phyloP scores from a whole-genome alignment of 2,797 vertebrate species.

The Bucorvus abyssinicus region DNA sequence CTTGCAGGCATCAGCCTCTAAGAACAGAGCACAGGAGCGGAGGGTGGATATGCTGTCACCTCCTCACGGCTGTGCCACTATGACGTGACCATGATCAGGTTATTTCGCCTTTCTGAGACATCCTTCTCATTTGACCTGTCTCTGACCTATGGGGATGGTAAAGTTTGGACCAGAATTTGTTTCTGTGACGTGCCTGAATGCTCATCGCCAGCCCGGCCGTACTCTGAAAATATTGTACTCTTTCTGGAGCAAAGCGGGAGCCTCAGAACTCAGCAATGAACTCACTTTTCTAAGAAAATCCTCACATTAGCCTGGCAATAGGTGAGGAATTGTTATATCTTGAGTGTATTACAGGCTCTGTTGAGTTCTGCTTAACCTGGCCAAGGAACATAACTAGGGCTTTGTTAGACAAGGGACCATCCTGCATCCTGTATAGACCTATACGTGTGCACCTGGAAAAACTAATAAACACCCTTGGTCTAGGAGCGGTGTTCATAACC shows the following conservation, averaged over 20 bases:
- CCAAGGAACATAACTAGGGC: background rate
- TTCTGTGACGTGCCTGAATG: background rate
- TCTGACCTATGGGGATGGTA: background rate
- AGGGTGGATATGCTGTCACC: background rate
- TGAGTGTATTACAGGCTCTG: background rate
- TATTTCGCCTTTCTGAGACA: background rate
- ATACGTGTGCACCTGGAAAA: background rate
- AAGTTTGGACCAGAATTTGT: background rate
- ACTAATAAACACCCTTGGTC: background rate
- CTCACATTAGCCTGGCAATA: background rate
- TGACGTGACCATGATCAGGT: background rate
- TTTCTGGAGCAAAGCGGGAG: background rate
- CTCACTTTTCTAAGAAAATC: background rate
- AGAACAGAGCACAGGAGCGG: background rate
- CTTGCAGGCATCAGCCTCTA: background rate
- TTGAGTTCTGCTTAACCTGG: background rate
- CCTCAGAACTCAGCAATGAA: background rate
- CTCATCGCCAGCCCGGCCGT: background rate
- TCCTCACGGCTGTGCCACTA: background rate
- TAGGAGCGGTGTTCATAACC: background rate
- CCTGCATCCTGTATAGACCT: background rate
- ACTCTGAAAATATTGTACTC: background rate
- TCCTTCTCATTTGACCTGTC: background rate
- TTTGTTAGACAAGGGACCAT: background rate
- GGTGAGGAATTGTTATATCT: fast-evolving